Conservation (phyloP, 2,888 invertebrate genomes). For the Alentia gelatinosa region DNA sequence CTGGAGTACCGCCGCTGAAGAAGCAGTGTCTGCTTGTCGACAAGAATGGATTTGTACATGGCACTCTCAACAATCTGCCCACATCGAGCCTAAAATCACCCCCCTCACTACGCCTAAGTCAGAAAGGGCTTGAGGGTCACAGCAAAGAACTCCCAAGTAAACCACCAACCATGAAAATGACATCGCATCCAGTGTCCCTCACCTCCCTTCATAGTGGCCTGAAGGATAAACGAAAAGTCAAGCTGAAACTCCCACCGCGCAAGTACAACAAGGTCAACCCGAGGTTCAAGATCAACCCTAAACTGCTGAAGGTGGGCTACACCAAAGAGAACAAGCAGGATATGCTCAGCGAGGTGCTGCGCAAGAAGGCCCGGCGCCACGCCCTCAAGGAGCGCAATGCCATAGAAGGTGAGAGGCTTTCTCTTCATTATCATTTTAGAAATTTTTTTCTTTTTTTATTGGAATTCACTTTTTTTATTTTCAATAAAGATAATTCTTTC, state of each 20-base stretch:
- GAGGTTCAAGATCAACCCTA: conserved; percentile 6
- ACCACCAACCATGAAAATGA: not conserved
- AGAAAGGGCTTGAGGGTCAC: too few species aligned
- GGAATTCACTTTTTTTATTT: too few species aligned
- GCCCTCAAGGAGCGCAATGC: not conserved
- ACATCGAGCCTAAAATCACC: not conserved
- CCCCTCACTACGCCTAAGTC: too few species aligned
- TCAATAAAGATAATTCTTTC: too few species aligned
- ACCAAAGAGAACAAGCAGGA: not conserved
- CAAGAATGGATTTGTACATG: conserved; percentile 7
- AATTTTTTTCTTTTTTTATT: not conserved
- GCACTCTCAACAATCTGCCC: not conserved
- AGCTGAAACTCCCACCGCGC: not conserved
- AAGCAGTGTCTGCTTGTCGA: conserved; percentile 24
- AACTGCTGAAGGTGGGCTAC: conserved; percentile 26
- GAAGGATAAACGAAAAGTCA: not conserved
- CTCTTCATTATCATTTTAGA: not conserved
- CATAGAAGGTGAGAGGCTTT: not conserved
- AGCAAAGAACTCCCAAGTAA: too few species aligned
- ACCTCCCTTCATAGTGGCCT: not conserved
- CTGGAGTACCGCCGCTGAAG: not conserved
- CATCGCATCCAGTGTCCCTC: not conserved
- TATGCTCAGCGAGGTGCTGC: not conserved
- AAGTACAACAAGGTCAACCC: not conserved
- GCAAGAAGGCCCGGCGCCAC: conserved; percentile 15